Percentiles rank a stretch among this genome's conserved stretches.
Conservation (phyloP, 92 coral and sea anemone genomes). For the Parazoanthus atlanticus region DNA sequence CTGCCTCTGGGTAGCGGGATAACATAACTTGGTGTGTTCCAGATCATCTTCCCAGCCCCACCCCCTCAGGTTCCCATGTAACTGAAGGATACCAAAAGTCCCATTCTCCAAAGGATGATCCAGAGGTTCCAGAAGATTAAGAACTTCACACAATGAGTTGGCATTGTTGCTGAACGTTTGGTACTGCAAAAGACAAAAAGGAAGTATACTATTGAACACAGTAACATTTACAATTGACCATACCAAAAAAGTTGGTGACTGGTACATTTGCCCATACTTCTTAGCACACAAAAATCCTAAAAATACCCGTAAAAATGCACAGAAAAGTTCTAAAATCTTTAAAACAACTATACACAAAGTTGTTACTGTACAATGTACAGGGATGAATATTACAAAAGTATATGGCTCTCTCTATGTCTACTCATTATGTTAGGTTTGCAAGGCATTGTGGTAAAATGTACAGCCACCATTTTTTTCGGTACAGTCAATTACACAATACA, state of each 20-base stretch:
- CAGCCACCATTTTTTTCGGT: no score
- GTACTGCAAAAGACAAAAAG: constrained; percentile 54
- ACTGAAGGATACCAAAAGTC: constrained; percentile 79
- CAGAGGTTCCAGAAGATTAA: constrained; percentile 69
- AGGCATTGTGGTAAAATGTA: no score
- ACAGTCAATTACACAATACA: no score
- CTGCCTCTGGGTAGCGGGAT: not conserved
- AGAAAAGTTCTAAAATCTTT: no score
- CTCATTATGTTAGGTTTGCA: not conserved
- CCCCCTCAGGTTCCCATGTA: not conserved
- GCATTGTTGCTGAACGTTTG: constrained; percentile 84
- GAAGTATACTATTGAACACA: not conserved
- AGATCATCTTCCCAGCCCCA: no score
- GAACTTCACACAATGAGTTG: constrained; percentile 68
- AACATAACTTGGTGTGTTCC: not conserved
- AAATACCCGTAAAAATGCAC: no score
- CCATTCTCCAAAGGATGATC: constrained; percentile 49
- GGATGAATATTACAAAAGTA: no score
- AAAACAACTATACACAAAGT: no score
- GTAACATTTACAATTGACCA: not conserved
- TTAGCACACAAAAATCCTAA: no score
- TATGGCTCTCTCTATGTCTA: not conserved
- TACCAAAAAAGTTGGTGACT: no score
- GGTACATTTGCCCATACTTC: no score
- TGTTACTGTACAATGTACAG: no score